Percentiles rank a stretch among this genome's conserved stretches.
Evolutionary conservation across 2,797 vertebrate species (phyloP).

Genomic region (Melanotaenia maccullochi): DNA sequence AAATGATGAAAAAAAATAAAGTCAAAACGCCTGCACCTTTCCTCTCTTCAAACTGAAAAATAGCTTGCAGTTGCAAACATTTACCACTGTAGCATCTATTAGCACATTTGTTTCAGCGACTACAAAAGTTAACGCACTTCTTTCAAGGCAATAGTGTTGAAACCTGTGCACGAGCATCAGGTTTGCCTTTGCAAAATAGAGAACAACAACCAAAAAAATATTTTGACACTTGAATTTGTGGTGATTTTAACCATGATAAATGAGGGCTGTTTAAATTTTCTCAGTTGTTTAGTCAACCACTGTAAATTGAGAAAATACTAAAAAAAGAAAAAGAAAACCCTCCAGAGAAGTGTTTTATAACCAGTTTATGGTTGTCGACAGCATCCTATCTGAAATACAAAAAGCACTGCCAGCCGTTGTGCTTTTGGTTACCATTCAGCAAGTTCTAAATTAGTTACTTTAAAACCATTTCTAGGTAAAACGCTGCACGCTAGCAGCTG

Average conservation of each 20-base stretch:
- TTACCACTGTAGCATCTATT: constrained; percentile 20
- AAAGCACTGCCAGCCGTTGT: constrained; percentile 70
- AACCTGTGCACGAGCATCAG: constrained; percentile 15
- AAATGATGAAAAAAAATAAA: constrained; percentile 40
- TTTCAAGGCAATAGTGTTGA: constrained; percentile 46
- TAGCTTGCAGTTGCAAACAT: constrained; percentile 22
- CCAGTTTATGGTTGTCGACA: constrained; percentile 45
- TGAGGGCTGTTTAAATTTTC: constrained; percentile 65
- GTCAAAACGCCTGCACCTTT: constrained; percentile 20
- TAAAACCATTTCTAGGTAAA: constrained; percentile 51
- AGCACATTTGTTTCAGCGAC: constrained; percentile 14
- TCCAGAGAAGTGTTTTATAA: constrained; percentile 54
- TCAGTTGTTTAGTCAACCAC: constrained; percentile 41
- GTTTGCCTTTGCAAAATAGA: constrained; percentile 25
- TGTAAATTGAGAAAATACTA: constrained; percentile 18
- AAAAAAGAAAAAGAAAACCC: constrained; percentile 24
- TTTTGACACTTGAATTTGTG: constrained; percentile 47
- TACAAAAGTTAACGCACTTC: constrained; percentile 1
- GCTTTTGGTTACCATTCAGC: constrained; percentile 70
- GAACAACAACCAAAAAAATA: constrained; percentile 1
- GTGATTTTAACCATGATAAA: constrained; percentile 68
- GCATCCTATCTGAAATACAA: constrained; percentile 70
- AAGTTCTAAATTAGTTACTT: constrained; percentile 53
- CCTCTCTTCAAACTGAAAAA: constrained; percentile 18
- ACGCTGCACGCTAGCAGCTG: constrained; percentile 35